These are phyloP conservation scores for Marcusenius ussheri DNA, from an alignment of 2,113 vertebrate genomes.

Conservation along the genomic window DNA sequence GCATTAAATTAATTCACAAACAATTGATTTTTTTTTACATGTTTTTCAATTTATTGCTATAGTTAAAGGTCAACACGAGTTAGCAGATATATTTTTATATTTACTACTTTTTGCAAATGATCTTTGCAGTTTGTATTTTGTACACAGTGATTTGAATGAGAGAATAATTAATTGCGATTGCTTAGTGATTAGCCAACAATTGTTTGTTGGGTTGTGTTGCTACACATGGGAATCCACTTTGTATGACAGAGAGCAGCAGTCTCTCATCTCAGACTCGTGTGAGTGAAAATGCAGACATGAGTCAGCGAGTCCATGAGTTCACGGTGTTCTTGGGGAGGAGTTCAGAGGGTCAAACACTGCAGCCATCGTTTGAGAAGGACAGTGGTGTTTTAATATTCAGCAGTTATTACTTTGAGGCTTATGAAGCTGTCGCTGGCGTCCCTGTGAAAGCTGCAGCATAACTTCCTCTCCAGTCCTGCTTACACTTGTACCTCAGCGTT, in stretches of 20 bases:
- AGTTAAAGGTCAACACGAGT: not conserved
- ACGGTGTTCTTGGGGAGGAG: constrained; percentile 2
- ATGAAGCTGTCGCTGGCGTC: not conserved
- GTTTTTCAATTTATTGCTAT: not conserved
- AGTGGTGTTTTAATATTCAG: not conserved
- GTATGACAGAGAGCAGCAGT: not conserved
- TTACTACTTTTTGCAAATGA: not conserved
- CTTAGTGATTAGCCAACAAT: not conserved
- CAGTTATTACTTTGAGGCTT: not conserved
- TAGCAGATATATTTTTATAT: not conserved
- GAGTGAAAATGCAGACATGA: constrained; percentile 19
- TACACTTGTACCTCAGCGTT: not conserved
- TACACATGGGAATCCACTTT: constrained; percentile 4
- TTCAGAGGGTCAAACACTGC: not conserved
- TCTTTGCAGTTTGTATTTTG: not conserved
- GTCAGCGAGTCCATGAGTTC: not conserved
- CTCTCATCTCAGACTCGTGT: not conserved
- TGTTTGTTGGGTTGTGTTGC: not conserved
- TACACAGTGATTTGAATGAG: not conserved
- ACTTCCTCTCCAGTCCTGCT: not conserved
- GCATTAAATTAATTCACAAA: not conserved
- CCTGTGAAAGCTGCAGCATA: not conserved
- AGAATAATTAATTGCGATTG: not conserved
- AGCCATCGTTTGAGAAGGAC: not conserved
- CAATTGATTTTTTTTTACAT: not conserved